Evolutionary conservation across 2,888 invertebrate species (phyloP), one percentile per base, ranked within the genome.

Genomic region (Acanthosoma haemorrhoidale): DNA sequence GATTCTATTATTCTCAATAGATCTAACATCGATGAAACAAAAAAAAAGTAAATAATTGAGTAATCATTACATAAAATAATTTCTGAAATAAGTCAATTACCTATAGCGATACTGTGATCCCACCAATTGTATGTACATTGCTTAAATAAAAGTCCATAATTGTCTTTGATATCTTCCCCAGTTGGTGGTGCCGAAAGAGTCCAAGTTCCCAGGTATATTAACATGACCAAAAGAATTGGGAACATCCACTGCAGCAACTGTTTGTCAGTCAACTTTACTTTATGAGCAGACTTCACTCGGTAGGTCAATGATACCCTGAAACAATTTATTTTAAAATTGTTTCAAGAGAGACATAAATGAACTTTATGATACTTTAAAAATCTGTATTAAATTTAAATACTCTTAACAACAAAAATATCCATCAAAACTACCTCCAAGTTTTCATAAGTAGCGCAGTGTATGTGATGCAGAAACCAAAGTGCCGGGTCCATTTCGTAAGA

Each of bases 381-480:
- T n/a, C n/a, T n/a, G n/a, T n/a, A n/a, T n/a, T n/a, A n/a, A n/a
- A n/a, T n/a, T n/a, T n/a, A n/a, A n/a, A n/a, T n/a, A n/a, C n/a
- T n/a, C n/a, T n/a, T n/a, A n/a, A n/a, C n/a, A n/a, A n/a, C n/a
- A n/a, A n/a, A n/a, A n/a, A n/a, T n/a, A n/a, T n/a, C n/a, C n/a
- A n/a, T n/a, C n/a, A n/a, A n/a, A n/a, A n/a, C n/a, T 80, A 92
- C 93, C 94, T 87, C 95, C 95, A 95, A 11, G 95, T 95, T 81
- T 96, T 96, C 89, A 96, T 91, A 3, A 96, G 83, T 51, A 96
- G 82, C 8, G 95, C 94, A 9, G 94, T 94, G 79, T 95, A 96
- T 1, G 95, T 93, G 71, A 96, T 87, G 78, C 92, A 92, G 79
- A 96, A 96, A 34, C 96, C 96, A 81, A 95, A 85, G 81, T 96